phyloP scores from a whole-genome alignment of 2,888 invertebrate species.

The Papilio demoleus region DNA sequence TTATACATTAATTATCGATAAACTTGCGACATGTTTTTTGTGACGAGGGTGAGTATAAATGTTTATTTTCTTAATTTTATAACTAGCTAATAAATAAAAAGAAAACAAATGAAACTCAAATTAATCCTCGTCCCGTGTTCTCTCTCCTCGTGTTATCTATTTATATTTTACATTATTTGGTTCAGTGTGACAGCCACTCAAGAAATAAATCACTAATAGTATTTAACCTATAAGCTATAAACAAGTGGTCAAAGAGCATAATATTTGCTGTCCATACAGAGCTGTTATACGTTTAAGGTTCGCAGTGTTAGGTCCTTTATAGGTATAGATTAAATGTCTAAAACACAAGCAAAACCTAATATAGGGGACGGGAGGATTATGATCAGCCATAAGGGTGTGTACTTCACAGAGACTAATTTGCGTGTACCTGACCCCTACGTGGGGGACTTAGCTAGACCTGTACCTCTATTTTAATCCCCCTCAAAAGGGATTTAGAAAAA shows the following conservation, averaged over 20 bases:
- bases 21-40: constrained; percentile 10
- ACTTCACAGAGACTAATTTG: constrained; percentile 11
- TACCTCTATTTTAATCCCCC: neutral
- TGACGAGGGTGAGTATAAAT: constrained; percentile 4
- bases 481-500: neutral
- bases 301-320: neutral
- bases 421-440: neutral
- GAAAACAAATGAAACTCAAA: too few species aligned
- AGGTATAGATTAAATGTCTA: neutral
- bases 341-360: neutral
- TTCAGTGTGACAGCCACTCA: too few species aligned
- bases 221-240: too few species aligned
- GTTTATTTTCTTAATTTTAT: too few species aligned
- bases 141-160: too few species aligned
- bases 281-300: too few species aligned
- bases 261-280: too few species aligned
- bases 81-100: too few species aligned
- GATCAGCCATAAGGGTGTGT: neutral
- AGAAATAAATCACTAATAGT: too few species aligned
- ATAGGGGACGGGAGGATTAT: neutral
- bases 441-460: neutral
- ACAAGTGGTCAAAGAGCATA: too few species aligned
- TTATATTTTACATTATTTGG: too few species aligned
- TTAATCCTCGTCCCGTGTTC: too few species aligned
- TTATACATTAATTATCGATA: neutral